Evolutionary conservation across 2,113 vertebrate species (phyloP).

Genomic region (Prietella phreatophila): DNA sequence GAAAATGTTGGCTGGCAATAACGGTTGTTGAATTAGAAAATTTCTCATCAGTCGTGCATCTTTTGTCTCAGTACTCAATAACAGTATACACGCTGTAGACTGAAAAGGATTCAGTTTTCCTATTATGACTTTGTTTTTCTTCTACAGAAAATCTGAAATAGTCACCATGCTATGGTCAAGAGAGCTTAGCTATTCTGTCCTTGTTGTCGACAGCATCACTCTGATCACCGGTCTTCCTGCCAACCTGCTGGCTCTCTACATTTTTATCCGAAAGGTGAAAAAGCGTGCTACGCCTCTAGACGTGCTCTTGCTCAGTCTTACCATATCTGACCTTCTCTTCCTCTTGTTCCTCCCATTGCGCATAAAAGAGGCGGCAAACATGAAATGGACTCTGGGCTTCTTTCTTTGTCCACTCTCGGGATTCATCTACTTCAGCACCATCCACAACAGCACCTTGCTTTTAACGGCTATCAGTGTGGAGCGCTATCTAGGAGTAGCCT

Average conservation of each 20-base stretch:
- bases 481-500: conserved; percentile 74
- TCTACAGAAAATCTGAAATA: background rate
- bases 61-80: background rate
- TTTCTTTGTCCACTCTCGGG: conserved; percentile 65
- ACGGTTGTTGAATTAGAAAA: background rate
- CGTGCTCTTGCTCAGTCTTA: conserved; percentile 72
- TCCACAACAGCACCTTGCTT: conserved; percentile 74
- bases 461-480: conserved; percentile 73
- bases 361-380: conserved; percentile 60
- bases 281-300: conserved; percentile 61
- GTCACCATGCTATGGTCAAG: conserved; percentile 12
- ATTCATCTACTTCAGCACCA: conserved; percentile 73
- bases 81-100: background rate
- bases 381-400: conserved; percentile 59
- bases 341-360: conserved; percentile 75
- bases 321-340: conserved; percentile 70
- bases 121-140: conserved; percentile 14
- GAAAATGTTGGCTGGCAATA: background rate
- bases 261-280: conserved; percentile 63
- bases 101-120: background rate
- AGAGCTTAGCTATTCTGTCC: conserved; percentile 47
- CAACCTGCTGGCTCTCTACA: conserved; percentile 70
- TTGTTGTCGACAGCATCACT: conserved; percentile 66
- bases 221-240: conserved; percentile 69
- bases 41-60: background rate